These are phyloP conservation scores for Crotophaga sulcirostris DNA, from an alignment of 2,113 vertebrate species.

Conservation along the genomic window DNA sequence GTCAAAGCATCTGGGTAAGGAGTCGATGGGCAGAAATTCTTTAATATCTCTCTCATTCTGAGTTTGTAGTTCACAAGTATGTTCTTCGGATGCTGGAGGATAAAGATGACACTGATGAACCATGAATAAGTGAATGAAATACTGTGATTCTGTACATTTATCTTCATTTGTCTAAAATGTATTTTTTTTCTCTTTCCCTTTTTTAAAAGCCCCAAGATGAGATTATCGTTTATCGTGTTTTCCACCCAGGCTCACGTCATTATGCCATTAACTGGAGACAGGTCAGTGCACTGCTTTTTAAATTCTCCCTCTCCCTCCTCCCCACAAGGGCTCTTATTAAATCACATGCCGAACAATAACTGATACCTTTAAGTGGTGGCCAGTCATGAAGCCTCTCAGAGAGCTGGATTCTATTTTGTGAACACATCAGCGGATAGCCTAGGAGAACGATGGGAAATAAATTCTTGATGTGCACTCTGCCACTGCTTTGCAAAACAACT, in stretches of 20 bases:
- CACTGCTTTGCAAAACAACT: background rate
- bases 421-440: background rate
- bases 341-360: background rate
- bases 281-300: slow-evolving; percentile 76
- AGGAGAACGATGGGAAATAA: background rate
- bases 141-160: background rate
- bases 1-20: background rate
- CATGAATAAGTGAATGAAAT: background rate
- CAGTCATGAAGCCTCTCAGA: background rate
- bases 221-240: slow-evolving; percentile 94
- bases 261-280: slow-evolving; percentile 91
- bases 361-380: background rate
- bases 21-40: background rate
- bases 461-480: background rate
- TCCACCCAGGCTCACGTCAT: slow-evolving; percentile 82
- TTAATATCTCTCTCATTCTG: background rate
- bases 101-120: background rate
- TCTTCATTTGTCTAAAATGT: background rate
- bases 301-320: background rate
- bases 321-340: background rate
- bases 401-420: background rate
- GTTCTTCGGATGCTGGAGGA: background rate
- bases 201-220: slow-evolving; percentile 86
- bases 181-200: slow-evolving; percentile 10
- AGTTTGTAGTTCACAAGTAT: background rate